Evolutionary conservation across 2,888 invertebrate genomes (phyloP).

Genomic region (Hirudinaria manillensis): DNA sequence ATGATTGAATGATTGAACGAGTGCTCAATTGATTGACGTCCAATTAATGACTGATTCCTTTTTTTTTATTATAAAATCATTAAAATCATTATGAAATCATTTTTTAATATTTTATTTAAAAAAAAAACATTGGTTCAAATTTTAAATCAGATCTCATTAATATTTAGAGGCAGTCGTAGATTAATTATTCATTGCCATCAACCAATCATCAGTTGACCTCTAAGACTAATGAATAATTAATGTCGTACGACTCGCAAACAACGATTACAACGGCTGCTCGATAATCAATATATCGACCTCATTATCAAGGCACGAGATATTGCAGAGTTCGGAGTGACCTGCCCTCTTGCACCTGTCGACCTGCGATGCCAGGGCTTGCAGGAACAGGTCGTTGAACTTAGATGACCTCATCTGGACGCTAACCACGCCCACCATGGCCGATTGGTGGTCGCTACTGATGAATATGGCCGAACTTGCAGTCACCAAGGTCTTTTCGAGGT

Average conservation of each 20-base stretch:
- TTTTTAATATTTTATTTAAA: too few species aligned
- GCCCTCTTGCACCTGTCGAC: background rate
- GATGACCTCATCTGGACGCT: constrained; percentile 17
- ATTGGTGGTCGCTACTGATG: background rate
- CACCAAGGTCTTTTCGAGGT: constrained; percentile 9
- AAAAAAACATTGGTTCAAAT: too few species aligned
- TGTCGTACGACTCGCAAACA: background rate
- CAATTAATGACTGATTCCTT: too few species aligned
- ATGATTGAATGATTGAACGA: background rate
- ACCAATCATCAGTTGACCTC: background rate
- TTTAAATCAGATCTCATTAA: too few species aligned
- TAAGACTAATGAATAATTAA: background rate
- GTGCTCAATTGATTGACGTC: too few species aligned
- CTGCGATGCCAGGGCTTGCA: background rate
- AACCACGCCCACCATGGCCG: constrained; percentile 21
- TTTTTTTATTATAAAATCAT: too few species aligned
- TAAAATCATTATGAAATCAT: too few species aligned
- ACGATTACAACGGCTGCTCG: background rate
- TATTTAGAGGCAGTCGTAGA: too few species aligned
- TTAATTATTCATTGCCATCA: background rate
- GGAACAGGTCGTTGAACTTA: constrained; percentile 12
- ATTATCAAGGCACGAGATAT: constrained; percentile 14
- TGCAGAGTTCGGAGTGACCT: constrained; percentile 1
- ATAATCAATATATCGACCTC: background rate
- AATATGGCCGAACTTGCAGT: constrained; percentile 14